Base-by-base conservation (phyloP, 2,797 vertebrate genomes). In the Denticeps clupeoides region DNA sequence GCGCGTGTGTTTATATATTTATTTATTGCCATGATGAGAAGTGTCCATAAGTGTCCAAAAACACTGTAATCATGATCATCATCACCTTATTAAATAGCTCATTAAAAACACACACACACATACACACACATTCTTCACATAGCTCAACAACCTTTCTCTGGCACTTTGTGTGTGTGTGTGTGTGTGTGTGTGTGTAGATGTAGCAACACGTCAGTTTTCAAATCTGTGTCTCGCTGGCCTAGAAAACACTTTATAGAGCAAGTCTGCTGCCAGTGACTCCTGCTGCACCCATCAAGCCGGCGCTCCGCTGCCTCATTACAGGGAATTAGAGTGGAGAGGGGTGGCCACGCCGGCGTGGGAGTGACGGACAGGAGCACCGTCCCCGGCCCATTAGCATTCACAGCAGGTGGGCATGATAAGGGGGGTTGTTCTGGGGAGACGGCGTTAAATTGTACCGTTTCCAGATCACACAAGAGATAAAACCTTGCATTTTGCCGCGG, bases 401-500 rank as follows among this genome's bases (percentile, higher is more conserved):
- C 35, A 4, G 9, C 3, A 35, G 35, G 35, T 10, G 38, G 35
- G 16, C 18, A 7, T 38, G 35, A 38, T 38, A 38, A 38, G 18
- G 6, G 35, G 35, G 16, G 38, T 38, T 19, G 38, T 38, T 35
- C 38, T 19, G 18, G 35, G 35, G 38, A 21, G 35, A 35, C 38
- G 35, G 18, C 18, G 35, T 19, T 38, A 38, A 38, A 38, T 38
- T 38, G 35, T 38, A 38, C 35, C 35, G 38, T 38, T 38, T 38
- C 38, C 35, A 38, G 35, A 38, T 38, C 35, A 38, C 35, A 38
- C 18, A 4, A 38, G 35, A 38, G 35, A 38, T 38, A 38, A 21
- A 19, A 10, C 35, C 18, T 10, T 16, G 35, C 35, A 38, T 38
- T 38, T 38, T 38, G 35, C 16, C 16, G 38, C 35, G 19, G 35